phyloP scores from a whole-genome alignment of 64 coral and sea anemone genomes.

The Trachythela sp. region DNA sequence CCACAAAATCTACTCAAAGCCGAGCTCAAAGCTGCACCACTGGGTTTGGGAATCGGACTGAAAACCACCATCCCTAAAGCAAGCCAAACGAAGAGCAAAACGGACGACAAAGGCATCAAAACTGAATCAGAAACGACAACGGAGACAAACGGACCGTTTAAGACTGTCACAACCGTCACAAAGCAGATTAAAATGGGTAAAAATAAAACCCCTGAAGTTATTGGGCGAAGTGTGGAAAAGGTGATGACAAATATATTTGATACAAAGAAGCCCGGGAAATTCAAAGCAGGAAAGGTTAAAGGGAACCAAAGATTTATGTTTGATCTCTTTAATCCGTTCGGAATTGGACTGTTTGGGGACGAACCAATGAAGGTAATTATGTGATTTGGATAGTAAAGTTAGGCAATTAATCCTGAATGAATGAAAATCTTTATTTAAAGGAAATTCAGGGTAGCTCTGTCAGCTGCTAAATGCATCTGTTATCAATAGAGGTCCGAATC shows the following conservation, averaged over 20 bases:
- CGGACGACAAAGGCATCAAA: background rate
- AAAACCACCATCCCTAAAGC: background rate
- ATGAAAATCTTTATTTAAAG: too few species aligned
- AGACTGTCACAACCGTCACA: slow-evolving; percentile 1
- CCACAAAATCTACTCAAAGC: background rate
- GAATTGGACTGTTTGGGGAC: background rate
- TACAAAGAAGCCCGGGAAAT: background rate
- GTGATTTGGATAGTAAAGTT: too few species aligned
- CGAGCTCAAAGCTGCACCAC: background rate
- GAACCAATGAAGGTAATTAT: too few species aligned
- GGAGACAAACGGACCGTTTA: background rate
- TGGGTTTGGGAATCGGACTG: background rate
- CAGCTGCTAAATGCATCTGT: too few species aligned
- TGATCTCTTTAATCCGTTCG: background rate
- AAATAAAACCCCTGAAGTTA: background rate
- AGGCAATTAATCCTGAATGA: too few species aligned
- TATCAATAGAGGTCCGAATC: too few species aligned
- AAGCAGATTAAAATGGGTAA: background rate
- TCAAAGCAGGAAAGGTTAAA: background rate
- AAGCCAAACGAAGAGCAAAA: background rate
- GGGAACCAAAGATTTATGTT: background rate
- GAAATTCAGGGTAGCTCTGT: too few species aligned
- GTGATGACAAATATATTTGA: background rate
- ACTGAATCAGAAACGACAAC: background rate
- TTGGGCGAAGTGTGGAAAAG: background rate